Evolutionary conservation across 2,113 vertebrate species (phyloP).

Genomic region (Alexandromys fortis): DNA sequence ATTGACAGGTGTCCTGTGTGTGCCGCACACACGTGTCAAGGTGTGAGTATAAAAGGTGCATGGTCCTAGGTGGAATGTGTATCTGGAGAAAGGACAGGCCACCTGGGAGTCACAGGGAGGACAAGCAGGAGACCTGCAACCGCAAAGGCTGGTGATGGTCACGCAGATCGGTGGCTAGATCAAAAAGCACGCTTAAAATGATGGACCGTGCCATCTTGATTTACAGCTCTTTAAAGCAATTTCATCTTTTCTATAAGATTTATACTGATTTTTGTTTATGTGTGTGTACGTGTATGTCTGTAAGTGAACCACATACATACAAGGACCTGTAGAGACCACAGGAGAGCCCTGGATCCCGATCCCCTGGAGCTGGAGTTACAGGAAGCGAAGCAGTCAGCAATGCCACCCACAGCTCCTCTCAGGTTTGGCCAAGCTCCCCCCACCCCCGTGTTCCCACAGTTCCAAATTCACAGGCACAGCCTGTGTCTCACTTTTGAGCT

Average conservation of each 20-base stretch:
- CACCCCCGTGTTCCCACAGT: not conserved
- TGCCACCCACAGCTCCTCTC: rapidly evolving
- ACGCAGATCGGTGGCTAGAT: rapidly evolving
- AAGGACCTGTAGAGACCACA: not conserved
- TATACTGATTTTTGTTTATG: not conserved
- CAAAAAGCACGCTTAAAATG: too few species aligned
- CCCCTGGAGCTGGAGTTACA: too few species aligned
- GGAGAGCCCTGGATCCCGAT: not conserved
- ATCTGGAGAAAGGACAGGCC: not conserved
- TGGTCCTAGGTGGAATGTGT: rapidly evolving
- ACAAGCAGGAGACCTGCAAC: not conserved
- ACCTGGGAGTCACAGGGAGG: not conserved
- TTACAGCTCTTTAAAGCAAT: not conserved
- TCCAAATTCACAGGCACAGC: not conserved
- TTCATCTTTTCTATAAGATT: not conserved
- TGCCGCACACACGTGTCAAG: rapidly evolving
- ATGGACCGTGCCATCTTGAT: not conserved
- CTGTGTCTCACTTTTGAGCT: not conserved
- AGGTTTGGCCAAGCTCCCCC: not conserved
- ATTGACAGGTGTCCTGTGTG: not conserved
- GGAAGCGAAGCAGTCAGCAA: not conserved
- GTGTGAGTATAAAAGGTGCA: not conserved
- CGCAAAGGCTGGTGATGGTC: not conserved
- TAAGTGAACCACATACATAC: not conserved
- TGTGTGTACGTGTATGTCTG: too few species aligned